phyloP scores from a whole-genome alignment of 2,797 vertebrate species.

The Columba guinea region DNA sequence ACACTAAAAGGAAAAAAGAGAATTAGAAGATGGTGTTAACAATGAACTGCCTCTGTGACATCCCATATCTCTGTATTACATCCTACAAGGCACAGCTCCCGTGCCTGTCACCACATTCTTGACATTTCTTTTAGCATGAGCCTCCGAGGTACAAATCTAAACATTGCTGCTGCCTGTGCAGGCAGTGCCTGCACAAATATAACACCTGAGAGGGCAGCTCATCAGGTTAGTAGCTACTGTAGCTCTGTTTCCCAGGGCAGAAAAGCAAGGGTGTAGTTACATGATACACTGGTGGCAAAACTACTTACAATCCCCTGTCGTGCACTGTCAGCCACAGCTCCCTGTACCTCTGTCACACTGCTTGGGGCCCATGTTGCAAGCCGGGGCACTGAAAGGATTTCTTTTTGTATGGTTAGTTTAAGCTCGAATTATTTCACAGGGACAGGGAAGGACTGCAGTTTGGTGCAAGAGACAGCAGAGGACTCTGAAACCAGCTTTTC shows the following conservation, averaged over 20 bases:
- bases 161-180: background rate
- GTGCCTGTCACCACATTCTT: rapidly evolving
- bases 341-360: background rate
- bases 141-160: background rate
- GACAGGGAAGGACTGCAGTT: background rate
- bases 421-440: background rate
- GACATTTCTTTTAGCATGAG: background rate
- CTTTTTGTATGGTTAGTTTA: background rate
- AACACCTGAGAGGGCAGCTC: background rate
- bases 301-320: background rate
- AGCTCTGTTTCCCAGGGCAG: background rate
- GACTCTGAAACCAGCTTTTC: background rate
- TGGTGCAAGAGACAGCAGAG: background rate
- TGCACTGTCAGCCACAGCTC: background rate
- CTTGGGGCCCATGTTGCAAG: background rate
- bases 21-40: background rate
- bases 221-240: background rate
- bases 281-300: background rate
- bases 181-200: background rate
- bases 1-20: constrained; percentile 77
- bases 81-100: background rate
- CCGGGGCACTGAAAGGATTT: background rate
- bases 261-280: background rate
- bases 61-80: rapidly evolving
- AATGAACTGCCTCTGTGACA: background rate